Evolutionary conservation across 2,888 invertebrate genomes (phyloP).

Genomic region (Trachelus iudaicus): DNA sequence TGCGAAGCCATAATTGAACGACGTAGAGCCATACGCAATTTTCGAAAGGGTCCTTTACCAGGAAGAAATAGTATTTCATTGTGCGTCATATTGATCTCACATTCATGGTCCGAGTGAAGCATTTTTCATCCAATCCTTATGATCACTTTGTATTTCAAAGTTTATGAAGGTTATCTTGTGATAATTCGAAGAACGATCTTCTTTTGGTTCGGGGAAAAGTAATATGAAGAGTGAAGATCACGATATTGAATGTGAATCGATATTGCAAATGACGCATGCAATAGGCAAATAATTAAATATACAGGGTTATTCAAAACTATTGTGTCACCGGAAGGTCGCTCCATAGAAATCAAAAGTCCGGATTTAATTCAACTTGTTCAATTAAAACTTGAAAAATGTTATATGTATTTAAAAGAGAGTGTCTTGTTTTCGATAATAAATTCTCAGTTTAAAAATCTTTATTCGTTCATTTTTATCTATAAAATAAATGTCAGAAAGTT

Average conservation of each 20-base stretch:
- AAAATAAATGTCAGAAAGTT: background rate
- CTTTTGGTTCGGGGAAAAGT: background rate
- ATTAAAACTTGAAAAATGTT: background rate
- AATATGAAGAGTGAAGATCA: background rate
- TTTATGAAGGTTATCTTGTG: background rate
- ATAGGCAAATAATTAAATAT: background rate
- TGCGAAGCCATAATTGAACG: conserved; percentile 51
- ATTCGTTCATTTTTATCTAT: background rate
- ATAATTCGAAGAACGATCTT: background rate
- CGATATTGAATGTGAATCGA: background rate
- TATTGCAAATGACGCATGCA: background rate
- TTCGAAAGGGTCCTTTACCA: conserved; percentile 32
- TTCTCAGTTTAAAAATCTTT: background rate
- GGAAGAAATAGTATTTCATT: conserved; percentile 44
- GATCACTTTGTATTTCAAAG: background rate
- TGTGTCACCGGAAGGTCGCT: background rate
- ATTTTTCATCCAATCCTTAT: conserved; percentile 8
- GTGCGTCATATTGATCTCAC: conserved; percentile 39
- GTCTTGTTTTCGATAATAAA: background rate
- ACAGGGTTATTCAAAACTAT: background rate
- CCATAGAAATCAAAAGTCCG: too few species aligned
- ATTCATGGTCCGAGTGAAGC: conserved; percentile 40
- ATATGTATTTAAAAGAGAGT: background rate
- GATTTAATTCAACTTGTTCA: background rate
- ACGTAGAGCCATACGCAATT: conserved; percentile 30